Evolutionary conservation across 2,113 vertebrate genomes (phyloP).

Genomic region (Narcine bancroftii): DNA sequence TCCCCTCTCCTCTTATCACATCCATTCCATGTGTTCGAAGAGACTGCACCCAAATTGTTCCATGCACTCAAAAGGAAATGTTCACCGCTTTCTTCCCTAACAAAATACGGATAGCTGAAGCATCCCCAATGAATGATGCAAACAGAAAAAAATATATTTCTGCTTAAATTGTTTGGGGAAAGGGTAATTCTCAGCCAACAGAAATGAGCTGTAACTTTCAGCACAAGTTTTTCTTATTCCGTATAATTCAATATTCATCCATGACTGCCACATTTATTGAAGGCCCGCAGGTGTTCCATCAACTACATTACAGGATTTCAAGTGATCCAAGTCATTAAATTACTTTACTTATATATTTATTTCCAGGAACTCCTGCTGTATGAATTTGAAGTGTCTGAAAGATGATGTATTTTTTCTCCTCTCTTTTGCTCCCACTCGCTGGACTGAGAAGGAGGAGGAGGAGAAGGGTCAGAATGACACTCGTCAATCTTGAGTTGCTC

Average conservation of each 20-base stretch:
- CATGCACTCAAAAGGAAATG: too few species aligned
- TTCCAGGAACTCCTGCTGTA: background rate
- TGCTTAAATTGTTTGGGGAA: background rate
- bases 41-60: too few species aligned
- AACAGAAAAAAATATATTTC: background rate
- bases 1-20: too few species aligned
- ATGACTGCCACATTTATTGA: background rate
- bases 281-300: background rate
- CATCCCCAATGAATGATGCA: background rate
- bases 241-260: background rate
- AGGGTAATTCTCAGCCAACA: background rate
- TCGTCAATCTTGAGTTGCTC: background rate
- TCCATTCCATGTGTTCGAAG: too few species aligned
- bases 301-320: background rate
- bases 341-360: background rate
- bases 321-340: background rate
- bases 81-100: background rate
- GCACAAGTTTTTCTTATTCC: background rate
- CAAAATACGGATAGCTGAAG: background rate
- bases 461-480: background rate
- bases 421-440: background rate
- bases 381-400: background rate
- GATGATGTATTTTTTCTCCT: background rate
- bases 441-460: background rate
- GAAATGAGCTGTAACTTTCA: background rate